These are phyloP conservation scores for Perizoma affinitatum DNA, from an alignment of 2,888 invertebrate species.

Conservation along the genomic window DNA sequence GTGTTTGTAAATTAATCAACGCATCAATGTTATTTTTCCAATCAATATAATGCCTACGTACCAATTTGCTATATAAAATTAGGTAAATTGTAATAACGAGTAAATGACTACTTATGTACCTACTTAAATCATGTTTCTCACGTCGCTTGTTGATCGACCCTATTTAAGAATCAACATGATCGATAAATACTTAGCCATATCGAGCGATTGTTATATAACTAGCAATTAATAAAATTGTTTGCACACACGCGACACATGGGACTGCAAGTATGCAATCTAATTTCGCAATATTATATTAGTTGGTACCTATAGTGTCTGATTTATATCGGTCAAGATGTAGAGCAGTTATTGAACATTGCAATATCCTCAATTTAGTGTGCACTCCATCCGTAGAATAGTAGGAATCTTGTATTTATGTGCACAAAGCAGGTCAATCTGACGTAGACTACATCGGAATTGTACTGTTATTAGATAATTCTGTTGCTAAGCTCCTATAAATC, in stretches of 20 bases:
- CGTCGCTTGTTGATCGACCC: conserved; percentile 8
- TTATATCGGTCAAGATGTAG: conserved; percentile 40
- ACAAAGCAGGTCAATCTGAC: conserved; percentile 6
- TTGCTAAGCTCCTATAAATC: conserved; percentile 8
- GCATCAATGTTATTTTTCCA: too few species aligned
- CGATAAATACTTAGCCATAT: conserved; percentile 14
- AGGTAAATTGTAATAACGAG: too few species aligned
- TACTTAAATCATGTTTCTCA: not conserved
- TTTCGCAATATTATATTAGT: conserved; percentile 19
- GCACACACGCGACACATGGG: conserved; percentile 1
- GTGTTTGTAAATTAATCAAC: too few species aligned
- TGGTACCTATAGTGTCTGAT: conserved; percentile 31
- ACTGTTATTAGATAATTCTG: conserved; percentile 4
- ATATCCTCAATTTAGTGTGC: conserved; percentile 7
- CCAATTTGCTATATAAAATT: too few species aligned
- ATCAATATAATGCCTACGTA: too few species aligned
- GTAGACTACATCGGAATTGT: conserved; percentile 1
- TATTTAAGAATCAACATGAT: conserved; percentile 12
- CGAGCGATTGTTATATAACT: conserved; percentile 17
- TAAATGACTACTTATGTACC: too few species aligned
- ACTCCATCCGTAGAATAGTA: conserved; percentile 5
- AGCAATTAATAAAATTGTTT: conserved; percentile 19
- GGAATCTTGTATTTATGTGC: conserved; percentile 7
- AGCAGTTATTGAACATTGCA: conserved; percentile 19
- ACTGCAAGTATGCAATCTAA: conserved; percentile 3